phyloP scores from a whole-genome alignment of 1,140 invertebrate genomes.

The Littorina saxatilis region DNA sequence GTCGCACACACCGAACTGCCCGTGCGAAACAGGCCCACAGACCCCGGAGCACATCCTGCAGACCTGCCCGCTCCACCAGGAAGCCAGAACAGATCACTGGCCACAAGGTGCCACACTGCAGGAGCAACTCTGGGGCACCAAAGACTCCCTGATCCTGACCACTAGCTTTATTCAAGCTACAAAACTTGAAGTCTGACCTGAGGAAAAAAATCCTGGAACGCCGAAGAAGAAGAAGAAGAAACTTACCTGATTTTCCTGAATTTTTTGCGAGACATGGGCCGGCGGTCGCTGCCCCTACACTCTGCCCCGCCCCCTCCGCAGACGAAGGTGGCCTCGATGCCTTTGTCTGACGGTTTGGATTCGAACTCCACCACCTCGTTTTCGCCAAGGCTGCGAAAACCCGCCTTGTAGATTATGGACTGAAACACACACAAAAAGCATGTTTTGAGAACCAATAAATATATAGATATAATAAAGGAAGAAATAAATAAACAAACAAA shows the following conservation, averaged over 20 bases:
- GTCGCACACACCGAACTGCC: too few species aligned
- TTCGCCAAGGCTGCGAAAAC: constrained; percentile 90
- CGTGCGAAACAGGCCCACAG: too few species aligned
- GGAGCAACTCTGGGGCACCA: too few species aligned
- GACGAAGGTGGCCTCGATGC: constrained; percentile 89
- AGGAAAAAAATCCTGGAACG: too few species aligned
- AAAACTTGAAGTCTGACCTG: too few species aligned
- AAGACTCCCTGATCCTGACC: too few species aligned
- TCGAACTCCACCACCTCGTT: constrained; percentile 92
- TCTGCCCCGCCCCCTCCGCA: constrained; percentile 85
- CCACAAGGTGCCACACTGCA: too few species aligned
- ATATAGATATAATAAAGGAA: neutral
- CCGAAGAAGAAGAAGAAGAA: too few species aligned
- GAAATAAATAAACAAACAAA: neutral
- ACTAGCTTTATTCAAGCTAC: too few species aligned
- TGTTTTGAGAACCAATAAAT: neutral
- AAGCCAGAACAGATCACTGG: too few species aligned
- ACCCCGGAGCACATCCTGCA: too few species aligned
- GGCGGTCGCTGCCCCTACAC: constrained; percentile 87
- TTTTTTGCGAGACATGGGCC: constrained; percentile 86
- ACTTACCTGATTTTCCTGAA: constrained; percentile 87
- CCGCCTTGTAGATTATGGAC: constrained; percentile 92
- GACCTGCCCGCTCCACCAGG: too few species aligned
- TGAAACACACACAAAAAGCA: constrained; percentile 74
- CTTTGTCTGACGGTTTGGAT: constrained; percentile 88